Base-by-base conservation (phyloP, 2,888 invertebrate species). In the Rhynchonema sp. region DNA sequence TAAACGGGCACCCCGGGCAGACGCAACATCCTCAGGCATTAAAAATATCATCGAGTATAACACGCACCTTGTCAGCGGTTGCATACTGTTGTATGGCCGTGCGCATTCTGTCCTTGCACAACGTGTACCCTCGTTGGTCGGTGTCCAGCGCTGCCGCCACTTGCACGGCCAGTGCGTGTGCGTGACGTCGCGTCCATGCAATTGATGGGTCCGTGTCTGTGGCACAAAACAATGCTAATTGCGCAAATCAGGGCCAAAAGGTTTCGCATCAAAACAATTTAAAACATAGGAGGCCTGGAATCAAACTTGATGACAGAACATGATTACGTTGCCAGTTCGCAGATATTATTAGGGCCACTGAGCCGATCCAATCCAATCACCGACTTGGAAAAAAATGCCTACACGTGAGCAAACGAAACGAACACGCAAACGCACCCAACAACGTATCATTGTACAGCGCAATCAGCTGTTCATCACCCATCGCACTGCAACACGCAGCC, bases 91-190 rank as follows among this genome's bases (percentile, higher is more conserved):
- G 9, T 3, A 17, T 3, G 3, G 23, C 49, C 9, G 20, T 13
- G 3, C 23, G 49, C 13, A 49, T 17, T n/a, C n/a, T 6, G 20
- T 49, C 49, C 3, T 13, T 17, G 49, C n/a, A 49, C 49, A 49
- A n/a, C 9, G 20, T 23, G 3, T n/a, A 49, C 3, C 9, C 3
- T 13, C 49, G 49, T 23, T 3, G 82, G 67, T 89, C 76, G 0
- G 88, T 83, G 0, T 85, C 82, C 76, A 89, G 88, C 74, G 91
- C 91, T 58, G 92, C 77, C 2, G 84, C 84, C 1, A 91, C 87
- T 70, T 85, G 85, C 13, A 92, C 78, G 0, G 87, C 86, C 27
- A 85, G 82, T 57, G 85, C 84, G 63, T 87, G 80, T 0, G 89
- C 90, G 75, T 91, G 90, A 59, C 82, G 79, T 46, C 86, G 74